A percentile compares a stretch with the other conserved stretches of the same genome.
Conservation (phyloP, 2,113 vertebrate species). For the Eudyptes chrysolophus region DNA sequence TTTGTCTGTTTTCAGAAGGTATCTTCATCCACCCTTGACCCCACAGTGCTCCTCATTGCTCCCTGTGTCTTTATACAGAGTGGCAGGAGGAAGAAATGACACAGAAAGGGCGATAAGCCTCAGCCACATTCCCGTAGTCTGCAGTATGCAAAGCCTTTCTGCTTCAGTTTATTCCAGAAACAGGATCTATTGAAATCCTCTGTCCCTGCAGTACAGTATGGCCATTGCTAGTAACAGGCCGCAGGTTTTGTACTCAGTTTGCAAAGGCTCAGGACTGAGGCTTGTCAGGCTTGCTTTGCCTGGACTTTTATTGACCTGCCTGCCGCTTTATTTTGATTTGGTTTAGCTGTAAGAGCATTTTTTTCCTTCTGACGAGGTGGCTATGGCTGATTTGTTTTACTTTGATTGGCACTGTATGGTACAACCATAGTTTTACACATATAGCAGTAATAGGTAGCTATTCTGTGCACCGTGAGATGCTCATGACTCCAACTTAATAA, state of each 20-base stretch:
- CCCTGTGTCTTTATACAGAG: not conserved
- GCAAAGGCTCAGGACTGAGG: not conserved
- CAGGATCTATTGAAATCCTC: not conserved
- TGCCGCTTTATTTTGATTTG: not conserved
- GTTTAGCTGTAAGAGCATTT: not conserved
- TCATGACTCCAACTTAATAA: fast-evolving
- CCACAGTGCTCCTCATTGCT: not conserved
- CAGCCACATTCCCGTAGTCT: not conserved
- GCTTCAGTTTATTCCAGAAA: not conserved
- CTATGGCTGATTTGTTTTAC: not conserved
- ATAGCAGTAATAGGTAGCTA: not conserved
- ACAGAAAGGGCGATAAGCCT: not conserved
- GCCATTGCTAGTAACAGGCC: not conserved
- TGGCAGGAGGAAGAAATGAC: not conserved
- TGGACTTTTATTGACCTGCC: not conserved
- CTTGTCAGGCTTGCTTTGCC: not conserved
- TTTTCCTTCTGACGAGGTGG: not conserved
- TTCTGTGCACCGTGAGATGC: not conserved
- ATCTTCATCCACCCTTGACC: not conserved
- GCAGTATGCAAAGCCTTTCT: not conserved
- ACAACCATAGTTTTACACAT: not conserved
- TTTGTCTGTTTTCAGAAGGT: not conserved
- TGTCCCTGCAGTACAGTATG: not conserved
- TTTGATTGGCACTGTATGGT: not conserved
- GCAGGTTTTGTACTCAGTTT: not conserved